phyloP scores from a whole-genome alignment of 2,888 invertebrate genomes.

The Diadromus collaris region DNA sequence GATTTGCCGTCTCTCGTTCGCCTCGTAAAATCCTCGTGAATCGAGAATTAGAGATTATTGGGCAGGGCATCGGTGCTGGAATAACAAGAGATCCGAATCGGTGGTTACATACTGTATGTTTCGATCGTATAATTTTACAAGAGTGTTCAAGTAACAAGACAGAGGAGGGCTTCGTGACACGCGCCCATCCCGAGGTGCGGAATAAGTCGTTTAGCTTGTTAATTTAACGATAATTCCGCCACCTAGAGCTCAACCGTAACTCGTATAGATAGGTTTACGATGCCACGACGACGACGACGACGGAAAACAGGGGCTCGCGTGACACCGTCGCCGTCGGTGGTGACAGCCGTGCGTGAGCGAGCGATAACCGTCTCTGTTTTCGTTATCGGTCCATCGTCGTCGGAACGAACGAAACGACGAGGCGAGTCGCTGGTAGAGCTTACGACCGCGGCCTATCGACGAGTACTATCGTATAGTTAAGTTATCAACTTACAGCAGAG shows the following conservation, averaged over 20 bases:
- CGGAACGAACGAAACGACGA: slow-evolving; percentile 61
- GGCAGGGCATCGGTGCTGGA: slow-evolving; percentile 42
- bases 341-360: slow-evolving; percentile 42
- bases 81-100: slow-evolving; percentile 48
- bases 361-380: slow-evolving; percentile 48
- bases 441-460: slow-evolving; percentile 24
- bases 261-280: background rate
- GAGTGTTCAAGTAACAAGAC: background rate
- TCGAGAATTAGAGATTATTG: slow-evolving; percentile 59
- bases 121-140: background rate
- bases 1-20: slow-evolving; percentile 56
- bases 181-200: slow-evolving; percentile 45
- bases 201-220: slow-evolving; percentile 49
- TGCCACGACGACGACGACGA: background rate
- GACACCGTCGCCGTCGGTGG: slow-evolving; percentile 27
- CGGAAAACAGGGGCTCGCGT: slow-evolving; percentile 33
- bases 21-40: slow-evolving; percentile 59
- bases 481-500: background rate
- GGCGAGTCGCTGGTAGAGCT: slow-evolving; percentile 61
- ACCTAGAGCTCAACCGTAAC: slow-evolving; percentile 37
- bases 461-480: slow-evolving; percentile 35
- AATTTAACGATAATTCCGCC: slow-evolving; percentile 57
- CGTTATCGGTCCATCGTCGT: slow-evolving; percentile 49
- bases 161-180: slow-evolving; percentile 39
- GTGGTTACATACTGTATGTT: background rate